Base-by-base conservation (phyloP, 2,888 invertebrate species). In the Eupithecia centaureata region DNA sequence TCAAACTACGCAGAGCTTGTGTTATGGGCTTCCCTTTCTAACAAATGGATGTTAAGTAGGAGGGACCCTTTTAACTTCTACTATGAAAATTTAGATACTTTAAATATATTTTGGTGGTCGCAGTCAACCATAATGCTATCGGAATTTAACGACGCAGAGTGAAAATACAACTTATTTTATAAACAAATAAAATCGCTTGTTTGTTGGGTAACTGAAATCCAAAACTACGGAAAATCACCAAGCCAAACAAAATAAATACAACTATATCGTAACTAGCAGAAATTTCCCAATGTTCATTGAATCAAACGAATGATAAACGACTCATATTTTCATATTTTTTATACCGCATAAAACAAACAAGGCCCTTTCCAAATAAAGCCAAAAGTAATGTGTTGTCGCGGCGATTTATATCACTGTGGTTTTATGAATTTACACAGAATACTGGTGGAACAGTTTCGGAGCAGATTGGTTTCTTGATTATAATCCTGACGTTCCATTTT, bases 311-410 rank as follows among this genome's bases (percentile, higher is more conserved):
- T 63, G n/a, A 22, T 47, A 47, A 22, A 22, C 47, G 47, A 12
- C 22, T 22, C 47, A 38, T 38, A 27, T 52, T 27, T 52, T 52
- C 27, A 52, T 52, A 52, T 52, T 27, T 35, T 63, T 59, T 18
- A 27, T 8, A 28, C 38, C 35, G 63, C 52, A 15, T 52, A 22
- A 30, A 27, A 61, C 42, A 61, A 12, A 70, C 67, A 42, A 57
- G 42, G 56, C 42, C 60, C 60, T 65, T 42, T 60, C 33, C 63
- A 59, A 67, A 62, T 38, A 63, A 54, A 42, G 32, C 42, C 52
- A 56, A 65, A 61, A 42, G 38, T 35, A 56, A 54, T 65, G 32
- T 65, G 32, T 42, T 25, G 56, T 22, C 27, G 32, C 22, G 15
- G 12, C n/a, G 7, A 65, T 61, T 51, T 61, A 61, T 65, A 61